phyloP scores from a whole-genome alignment of 2,888 invertebrate genomes.

The Anorthoa munda region DNA sequence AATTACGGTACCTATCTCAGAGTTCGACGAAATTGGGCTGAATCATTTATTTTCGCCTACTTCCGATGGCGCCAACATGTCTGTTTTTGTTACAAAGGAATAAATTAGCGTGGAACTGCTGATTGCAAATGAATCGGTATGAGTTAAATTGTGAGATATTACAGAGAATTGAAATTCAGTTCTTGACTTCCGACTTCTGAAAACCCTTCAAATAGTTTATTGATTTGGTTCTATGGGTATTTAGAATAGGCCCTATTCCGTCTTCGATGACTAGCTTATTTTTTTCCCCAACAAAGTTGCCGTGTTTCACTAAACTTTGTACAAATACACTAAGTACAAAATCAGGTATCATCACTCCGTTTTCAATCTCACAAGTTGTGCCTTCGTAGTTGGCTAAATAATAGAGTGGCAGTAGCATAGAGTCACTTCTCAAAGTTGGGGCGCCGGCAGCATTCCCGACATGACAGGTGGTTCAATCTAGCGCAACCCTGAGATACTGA shows the following conservation, averaged over 20 bases:
- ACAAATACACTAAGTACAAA: not conserved
- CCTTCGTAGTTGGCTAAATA: constrained; percentile 16
- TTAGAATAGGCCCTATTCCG: not conserved
- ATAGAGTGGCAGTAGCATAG: constrained; percentile 24
- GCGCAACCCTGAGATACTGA: constrained; percentile 12
- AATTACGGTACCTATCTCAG: constrained; percentile 65
- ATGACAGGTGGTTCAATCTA: constrained; percentile 48
- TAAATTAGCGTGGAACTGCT: constrained; percentile 42
- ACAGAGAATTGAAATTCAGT: constrained; percentile 4
- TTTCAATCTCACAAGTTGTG: constrained; percentile 13
- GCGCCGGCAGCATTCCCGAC: constrained; percentile 23
- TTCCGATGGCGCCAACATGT: constrained; percentile 48
- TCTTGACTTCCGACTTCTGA: not conserved
- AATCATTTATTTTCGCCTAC: constrained; percentile 54
- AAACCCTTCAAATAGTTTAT: not conserved
- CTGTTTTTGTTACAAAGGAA: constrained; percentile 57
- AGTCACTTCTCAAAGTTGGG: constrained; percentile 6
- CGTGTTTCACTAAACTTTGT: not conserved
- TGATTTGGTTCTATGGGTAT: not conserved
- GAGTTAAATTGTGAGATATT: constrained; percentile 30
- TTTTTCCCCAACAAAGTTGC: too few species aligned
- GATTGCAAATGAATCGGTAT: constrained; percentile 31
- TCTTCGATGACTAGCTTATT: not conserved
- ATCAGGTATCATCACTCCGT: constrained; percentile 12
- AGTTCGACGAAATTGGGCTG: constrained; percentile 57